Evolutionary conservation across 2,888 invertebrate genomes (phyloP).

Genomic region (Yponomeuta cagnagella): DNA sequence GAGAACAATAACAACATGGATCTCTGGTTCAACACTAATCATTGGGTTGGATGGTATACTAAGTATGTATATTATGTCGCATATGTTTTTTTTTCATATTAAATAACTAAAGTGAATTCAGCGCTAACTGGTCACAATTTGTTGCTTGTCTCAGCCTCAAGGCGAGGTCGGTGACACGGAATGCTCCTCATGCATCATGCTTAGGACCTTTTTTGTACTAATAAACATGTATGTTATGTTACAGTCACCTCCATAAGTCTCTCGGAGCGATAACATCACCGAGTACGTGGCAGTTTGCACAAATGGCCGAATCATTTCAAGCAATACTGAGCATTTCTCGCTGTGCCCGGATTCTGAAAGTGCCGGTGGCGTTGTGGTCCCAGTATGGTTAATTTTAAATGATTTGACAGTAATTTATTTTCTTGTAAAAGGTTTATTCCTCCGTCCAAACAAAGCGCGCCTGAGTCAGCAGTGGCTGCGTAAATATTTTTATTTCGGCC

Average conservation of each 20-base stretch:
- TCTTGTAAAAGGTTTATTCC: slow-evolving; percentile 53
- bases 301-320: neutral
- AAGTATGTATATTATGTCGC: neutral
- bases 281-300: neutral
- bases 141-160: neutral
- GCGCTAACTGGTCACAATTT: slow-evolving; percentile 13
- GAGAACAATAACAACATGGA: slow-evolving; percentile 7
- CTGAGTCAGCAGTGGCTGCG: slow-evolving; percentile 55
- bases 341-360: neutral
- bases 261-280: neutral
- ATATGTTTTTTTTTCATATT: neutral
- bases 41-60: neutral
- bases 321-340: neutral
- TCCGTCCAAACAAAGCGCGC: slow-evolving; percentile 58
- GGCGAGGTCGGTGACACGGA: slow-evolving; percentile 4
- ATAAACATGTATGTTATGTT: slow-evolving; percentile 1
- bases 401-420: slow-evolving; percentile 60
- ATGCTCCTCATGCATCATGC: slow-evolving; percentile 9
- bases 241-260: neutral
- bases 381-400: slow-evolving; percentile 25
- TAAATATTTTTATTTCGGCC: slow-evolving; percentile 72
- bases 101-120: slow-evolving; percentile 11
- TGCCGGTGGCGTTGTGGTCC: neutral
- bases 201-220: slow-evolving; percentile 6
- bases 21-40: slow-evolving; percentile 4